Percentiles rank a stretch among this genome's conserved stretches.
Evolutionary conservation across 2,888 invertebrate genomes (phyloP).

Genomic region (Epistrophella euchroma): DNA sequence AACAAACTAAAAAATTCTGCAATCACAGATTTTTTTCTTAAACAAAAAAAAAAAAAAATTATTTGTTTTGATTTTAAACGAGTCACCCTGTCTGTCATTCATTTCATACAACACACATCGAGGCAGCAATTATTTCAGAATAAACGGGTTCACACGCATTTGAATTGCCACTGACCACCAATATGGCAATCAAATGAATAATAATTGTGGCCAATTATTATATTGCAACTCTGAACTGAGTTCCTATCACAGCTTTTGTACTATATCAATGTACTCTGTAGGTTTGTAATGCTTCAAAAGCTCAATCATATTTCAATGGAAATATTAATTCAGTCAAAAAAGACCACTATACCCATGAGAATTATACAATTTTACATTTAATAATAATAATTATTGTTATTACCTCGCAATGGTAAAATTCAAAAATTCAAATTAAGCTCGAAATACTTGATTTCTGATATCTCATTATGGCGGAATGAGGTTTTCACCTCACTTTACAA

Average conservation of each 20-base stretch:
- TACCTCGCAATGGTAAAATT: neutral
- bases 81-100: neutral
- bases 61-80: neutral
- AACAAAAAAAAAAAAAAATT: no score
- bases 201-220: constrained; percentile 55
- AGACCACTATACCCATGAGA: neutral
- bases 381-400: neutral
- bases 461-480: neutral
- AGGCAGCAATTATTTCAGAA: constrained; percentile 3
- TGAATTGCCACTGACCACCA: neutral
- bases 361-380: neutral
- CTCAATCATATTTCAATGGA: neutral
- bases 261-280: no score
- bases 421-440: neutral
- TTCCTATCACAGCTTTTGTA: neutral
- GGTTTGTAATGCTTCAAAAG: neutral
- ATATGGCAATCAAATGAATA: constrained; percentile 59
- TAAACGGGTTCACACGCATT: constrained; percentile 21
- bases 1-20: no score
- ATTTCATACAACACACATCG: neutral
- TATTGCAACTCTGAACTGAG: neutral
- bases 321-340: neutral
- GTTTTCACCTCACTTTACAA: neutral
- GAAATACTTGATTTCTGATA: neutral
- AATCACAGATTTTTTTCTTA: no score